Conservation (phyloP, 35 echinoderm and acorn worm species). For the Holothuria glaberrima region DNA sequence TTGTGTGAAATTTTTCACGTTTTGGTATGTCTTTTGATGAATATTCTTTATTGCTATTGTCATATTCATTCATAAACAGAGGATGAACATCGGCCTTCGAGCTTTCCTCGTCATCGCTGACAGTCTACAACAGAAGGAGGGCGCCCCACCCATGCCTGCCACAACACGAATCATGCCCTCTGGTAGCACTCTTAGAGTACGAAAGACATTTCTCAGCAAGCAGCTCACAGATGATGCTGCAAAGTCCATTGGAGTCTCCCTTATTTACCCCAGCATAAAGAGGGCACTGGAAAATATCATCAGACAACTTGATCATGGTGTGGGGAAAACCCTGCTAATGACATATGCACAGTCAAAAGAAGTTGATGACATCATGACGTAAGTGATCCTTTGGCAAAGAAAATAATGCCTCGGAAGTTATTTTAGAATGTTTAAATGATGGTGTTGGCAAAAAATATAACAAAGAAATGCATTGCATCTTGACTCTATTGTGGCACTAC, state of each 20-base stretch:
- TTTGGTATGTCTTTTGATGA: too few species aligned
- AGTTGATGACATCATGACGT: slow-evolving; percentile 99
- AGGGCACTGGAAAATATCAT: slow-evolving; percentile 94
- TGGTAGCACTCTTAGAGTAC: slow-evolving; percentile 87
- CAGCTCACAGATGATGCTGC: slow-evolving; percentile 96
- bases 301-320: slow-evolving; percentile 71
- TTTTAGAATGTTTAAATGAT: too few species aligned
- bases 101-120: slow-evolving; percentile 98
- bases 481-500: too few species aligned
- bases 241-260: slow-evolving; percentile 81
- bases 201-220: slow-evolving; percentile 95
- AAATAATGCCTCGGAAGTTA: too few species aligned
- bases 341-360: slow-evolving; percentile 98
- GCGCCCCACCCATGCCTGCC: slow-evolving; percentile 93
- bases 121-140: slow-evolving; percentile 94
- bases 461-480: too few species aligned
- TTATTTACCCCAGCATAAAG: slow-evolving; percentile 76
- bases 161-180: slow-evolving; percentile 97
- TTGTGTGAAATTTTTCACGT: too few species aligned
- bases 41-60: too few species aligned
- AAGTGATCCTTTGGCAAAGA: slow-evolving; percentile 21
- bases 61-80: slow-evolving; percentile 39
- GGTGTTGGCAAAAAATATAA: too few species aligned
- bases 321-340: slow-evolving; percentile 92
- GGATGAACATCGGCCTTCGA: slow-evolving; percentile 96